A percentile compares a stretch with the other conserved stretches of the same genome.
Evolutionary conservation across 2,797 vertebrate genomes (phyloP).

Genomic region (Argya squamiceps): DNA sequence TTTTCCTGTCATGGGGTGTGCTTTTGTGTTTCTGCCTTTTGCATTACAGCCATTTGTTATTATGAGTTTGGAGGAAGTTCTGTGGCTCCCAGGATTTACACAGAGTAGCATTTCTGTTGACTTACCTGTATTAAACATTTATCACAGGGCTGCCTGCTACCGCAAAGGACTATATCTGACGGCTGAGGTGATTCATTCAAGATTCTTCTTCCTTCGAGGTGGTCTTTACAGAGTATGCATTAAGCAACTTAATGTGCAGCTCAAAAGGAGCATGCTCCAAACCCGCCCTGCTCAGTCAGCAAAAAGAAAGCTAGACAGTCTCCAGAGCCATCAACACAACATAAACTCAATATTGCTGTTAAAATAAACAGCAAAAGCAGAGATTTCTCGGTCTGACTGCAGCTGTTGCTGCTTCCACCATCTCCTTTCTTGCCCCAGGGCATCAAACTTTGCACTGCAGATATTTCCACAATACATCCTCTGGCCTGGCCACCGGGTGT

Average conservation of each 20-base stretch:
- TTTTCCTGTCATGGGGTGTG: neutral
- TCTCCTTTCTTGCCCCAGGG: neutral
- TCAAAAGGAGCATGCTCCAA: neutral
- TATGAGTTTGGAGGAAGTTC: neutral
- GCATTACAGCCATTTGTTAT: neutral
- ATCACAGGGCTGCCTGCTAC: neutral
- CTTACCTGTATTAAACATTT: neutral
- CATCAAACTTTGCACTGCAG: neutral
- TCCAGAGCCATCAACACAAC: constrained; percentile 1
- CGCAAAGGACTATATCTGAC: neutral
- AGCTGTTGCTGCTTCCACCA: neutral
- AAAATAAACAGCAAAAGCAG: neutral
- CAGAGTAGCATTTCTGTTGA: neutral
- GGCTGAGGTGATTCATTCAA: neutral
- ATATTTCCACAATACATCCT: neutral
- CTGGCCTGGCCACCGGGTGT: fast-evolving
- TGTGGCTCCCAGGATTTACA: neutral
- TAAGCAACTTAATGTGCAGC: neutral
- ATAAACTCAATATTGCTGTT: neutral
- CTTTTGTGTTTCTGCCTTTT: neutral
- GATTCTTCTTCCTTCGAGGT: neutral
- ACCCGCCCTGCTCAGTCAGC: neutral
- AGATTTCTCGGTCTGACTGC: neutral
- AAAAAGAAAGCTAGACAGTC: neutral
- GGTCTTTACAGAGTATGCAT: neutral